Base-by-base conservation (phyloP, 2,888 invertebrate genomes). In the Acrobasis consociella region DNA sequence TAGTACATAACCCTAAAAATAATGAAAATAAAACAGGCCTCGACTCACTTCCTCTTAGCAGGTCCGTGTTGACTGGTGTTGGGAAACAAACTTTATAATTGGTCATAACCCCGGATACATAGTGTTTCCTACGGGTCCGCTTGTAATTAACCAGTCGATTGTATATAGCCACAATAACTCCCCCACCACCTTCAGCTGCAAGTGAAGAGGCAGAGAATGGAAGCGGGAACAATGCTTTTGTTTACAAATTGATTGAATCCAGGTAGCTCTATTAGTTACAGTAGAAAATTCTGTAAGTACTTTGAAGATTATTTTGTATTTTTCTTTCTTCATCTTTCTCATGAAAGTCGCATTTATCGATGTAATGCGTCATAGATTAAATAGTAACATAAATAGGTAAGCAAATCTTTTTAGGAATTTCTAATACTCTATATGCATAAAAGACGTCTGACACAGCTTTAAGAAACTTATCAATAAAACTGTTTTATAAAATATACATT, bases 61-160 rank as follows among this genome's bases (percentile, higher is more conserved):
- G 83, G 60, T 81, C 83, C 71, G 11, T 31, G 50, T 49, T 67
- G 63, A 72, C 60, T 84, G 84, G 88, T 72, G 65, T 71, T 64
- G 72, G 70, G 72, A 72, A 73, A 76, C 80, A 85, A 91, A 91
- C 85, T 90, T 90, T 90, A 87, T 91, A 91, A 90, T 90, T 91
- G 89, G 88, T 82, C 83, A 82, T 85, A 83, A 80, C 86, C 83
- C 84, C 78, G 76, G 74, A 86, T 85, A 83, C 78, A 80, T 80
- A 81, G 80, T 76, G 83, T 80, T 82, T 80, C 74, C 77, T 73
- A 65, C 67, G 77, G 77, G 77, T 71, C 70, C 64, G 68, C 71
- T 72, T 69, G 82, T 89, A 87, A 89, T 90, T 90, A 89, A 88
- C 86, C 79, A 78, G 77, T 78, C 81, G 77, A 82, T 83, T 81